These are phyloP conservation scores for Girardia tigrina DNA, from an alignment of 2,888 invertebrate genomes.

Conservation along the genomic window DNA sequence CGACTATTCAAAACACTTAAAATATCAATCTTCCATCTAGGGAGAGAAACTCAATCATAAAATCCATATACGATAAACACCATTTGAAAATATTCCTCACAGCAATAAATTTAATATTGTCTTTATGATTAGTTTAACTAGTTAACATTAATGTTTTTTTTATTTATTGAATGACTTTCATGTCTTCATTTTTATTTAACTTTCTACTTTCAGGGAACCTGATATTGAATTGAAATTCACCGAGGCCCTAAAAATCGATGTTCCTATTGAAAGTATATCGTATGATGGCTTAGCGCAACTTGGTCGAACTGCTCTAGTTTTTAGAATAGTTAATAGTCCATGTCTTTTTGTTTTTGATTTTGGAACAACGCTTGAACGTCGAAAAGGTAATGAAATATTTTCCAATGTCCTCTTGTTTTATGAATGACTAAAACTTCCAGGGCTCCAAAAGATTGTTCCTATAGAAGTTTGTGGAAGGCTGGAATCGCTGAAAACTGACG, in stretches of 20 bases:
- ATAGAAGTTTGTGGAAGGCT: constrained; percentile 34
- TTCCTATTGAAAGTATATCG: not conserved
- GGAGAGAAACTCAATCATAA: not conserved
- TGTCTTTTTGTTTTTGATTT: not conserved
- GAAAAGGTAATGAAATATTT: not conserved
- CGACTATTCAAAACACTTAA: no score
- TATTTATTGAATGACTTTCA: no score
- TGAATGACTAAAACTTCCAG: not conserved
- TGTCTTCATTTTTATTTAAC: no score
- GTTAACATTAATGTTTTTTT: not conserved
- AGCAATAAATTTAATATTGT: not conserved
- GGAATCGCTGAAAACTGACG: constrained; percentile 36
- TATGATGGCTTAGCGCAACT: not conserved
- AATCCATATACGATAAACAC: not conserved
- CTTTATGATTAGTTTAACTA: not conserved
- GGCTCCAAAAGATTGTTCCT: constrained; percentile 32
- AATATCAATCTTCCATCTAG: not conserved
- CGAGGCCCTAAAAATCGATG: not conserved
- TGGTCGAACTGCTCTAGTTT: not conserved
- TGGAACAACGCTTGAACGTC: not conserved
- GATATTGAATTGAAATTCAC: not conserved
- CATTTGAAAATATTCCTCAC: not conserved
- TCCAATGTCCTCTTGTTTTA: not conserved
- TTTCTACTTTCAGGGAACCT: no score
- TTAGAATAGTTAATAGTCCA: not conserved